Base-by-base conservation (phyloP, 2,113 vertebrate species). In the Cheilinus undulatus region DNA sequence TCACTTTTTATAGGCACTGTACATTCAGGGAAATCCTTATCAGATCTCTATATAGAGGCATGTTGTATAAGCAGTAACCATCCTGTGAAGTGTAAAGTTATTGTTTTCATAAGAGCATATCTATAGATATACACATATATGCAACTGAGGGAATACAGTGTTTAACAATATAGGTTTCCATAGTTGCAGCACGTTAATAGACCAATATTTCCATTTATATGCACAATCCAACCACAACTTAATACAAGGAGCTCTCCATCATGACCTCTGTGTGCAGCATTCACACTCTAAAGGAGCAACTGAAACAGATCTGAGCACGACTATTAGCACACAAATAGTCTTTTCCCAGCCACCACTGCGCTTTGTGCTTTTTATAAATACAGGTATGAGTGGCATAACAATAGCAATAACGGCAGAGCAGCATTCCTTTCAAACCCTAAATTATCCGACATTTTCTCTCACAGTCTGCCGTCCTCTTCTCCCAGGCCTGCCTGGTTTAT, bases 201-300 rank as follows among this genome's bases (percentile, higher is more conserved):
- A 49, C 36, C n/a, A 63, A 53, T 27, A 57, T 24, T 36, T 46
- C 9, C 27, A 3, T 48, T 22, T 22, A 67, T 59, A 54, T 15
- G 15, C 32, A 75, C 45, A 14, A 46, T 75, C n/a, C 49, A 50
- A 12, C 32, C 5, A n/a, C 1, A 24, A 32, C n/a, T n/a, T n/a
- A 59, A 69, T 58, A 56, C 8, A 46, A 72, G 32, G 27, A 38
- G 64, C 67, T n/a, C 53, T 59, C 76, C 28, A 53, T 61, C 50
- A 17, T 42, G 48, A 60, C 53, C 53, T 40, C 38, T 32, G 50
- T 52, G 51, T 17, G 14, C 67, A 23, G 61, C 28, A 3, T 14
- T 34, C 32, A 5, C 50, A 40, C 42, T 66, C 69, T 24, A 70
- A 7, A 32, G 57, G 32, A 65, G 50, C 38, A 28, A 50, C 22